These are phyloP conservation scores for Halocynthia aurantium DNA, from an alignment of 23 tunicate species.

Conservation along the genomic window DNA sequence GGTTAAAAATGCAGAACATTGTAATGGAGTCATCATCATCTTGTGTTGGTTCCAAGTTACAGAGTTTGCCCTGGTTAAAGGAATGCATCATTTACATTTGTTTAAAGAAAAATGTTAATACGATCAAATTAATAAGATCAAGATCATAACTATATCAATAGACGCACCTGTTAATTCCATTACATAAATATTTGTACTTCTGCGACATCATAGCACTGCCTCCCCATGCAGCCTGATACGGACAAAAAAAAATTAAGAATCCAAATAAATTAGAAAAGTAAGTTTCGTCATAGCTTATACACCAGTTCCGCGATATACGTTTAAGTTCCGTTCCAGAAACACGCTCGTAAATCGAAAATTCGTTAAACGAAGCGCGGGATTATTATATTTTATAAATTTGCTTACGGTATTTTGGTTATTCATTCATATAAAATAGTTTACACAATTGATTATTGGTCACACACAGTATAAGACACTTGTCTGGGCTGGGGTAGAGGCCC, in stretches of 20 bases:
- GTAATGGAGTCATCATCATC: constrained; percentile 77
- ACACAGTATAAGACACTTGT: no score
- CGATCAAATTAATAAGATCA: not conserved
- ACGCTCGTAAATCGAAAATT: no score
- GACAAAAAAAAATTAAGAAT: not conserved
- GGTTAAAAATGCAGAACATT: constrained; percentile 61
- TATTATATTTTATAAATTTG: no score
- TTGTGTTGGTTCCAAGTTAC: constrained; percentile 81
- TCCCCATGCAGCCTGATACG: constrained; percentile 75
- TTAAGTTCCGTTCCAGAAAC: no score
- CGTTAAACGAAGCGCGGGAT: no score
- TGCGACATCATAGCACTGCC: constrained; percentile 48
- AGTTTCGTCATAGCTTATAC: no score
- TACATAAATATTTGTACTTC: constrained; percentile 51
- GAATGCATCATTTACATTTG: not conserved
- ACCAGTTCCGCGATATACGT: no score
- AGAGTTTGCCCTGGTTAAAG: constrained; percentile 42
- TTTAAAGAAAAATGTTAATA: not conserved
- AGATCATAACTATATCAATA: not conserved
- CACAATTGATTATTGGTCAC: no score
- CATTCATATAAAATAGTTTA: no score
- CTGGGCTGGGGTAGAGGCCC: no score
- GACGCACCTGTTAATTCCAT: constrained; percentile 49
- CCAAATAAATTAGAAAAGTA: no score
- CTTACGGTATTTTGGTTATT: no score